These are phyloP conservation scores for Beris chalybata DNA, from an alignment of 2,888 invertebrate genomes.

Conservation along the genomic window DNA sequence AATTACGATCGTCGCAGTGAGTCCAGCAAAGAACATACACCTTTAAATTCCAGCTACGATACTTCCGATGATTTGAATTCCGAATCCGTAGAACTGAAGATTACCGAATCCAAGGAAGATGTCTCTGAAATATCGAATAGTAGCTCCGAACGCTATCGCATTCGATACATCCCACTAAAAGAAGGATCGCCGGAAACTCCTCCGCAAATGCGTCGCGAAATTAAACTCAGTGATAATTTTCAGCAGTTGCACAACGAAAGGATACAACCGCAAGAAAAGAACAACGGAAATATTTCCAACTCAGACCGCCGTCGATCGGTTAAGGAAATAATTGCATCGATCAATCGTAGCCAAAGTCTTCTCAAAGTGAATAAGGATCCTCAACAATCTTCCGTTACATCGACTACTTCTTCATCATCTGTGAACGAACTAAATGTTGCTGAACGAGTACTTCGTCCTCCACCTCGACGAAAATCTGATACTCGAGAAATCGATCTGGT, in stretches of 20 bases:
- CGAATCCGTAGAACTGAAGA: slow-evolving; percentile 36
- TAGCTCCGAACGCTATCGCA: slow-evolving; percentile 29
- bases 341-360: slow-evolving; percentile 52
- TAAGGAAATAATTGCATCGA: slow-evolving; percentile 53
- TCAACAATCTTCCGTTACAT: slow-evolving; percentile 2
- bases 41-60: slow-evolving; percentile 28
- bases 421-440: slow-evolving; percentile 23
- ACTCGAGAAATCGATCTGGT: slow-evolving; percentile 25
- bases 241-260: not conserved
- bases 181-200: slow-evolving; percentile 31
- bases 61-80: slow-evolving; percentile 2
- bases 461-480: slow-evolving; percentile 36
- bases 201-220: slow-evolving; percentile 8
- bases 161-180: slow-evolving; percentile 39
- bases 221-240: slow-evolving; percentile 3
- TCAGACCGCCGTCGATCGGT: slow-evolving; percentile 41
- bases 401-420: not conserved
- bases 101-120: slow-evolving; percentile 41
- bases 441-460: not conserved
- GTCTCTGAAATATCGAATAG: slow-evolving; percentile 30
- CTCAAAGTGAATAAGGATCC: slow-evolving; percentile 47
- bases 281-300: slow-evolving; percentile 9
- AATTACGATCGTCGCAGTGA: slow-evolving; percentile 19
- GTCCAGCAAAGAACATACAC: slow-evolving; percentile 23
- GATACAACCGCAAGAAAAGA: slow-evolving; percentile 5